A percentile compares a stretch with the other conserved stretches of the same genome.
Evolutionary conservation across 2,888 invertebrate species (phyloP).

Genomic region (Sthenelais limicola): DNA sequence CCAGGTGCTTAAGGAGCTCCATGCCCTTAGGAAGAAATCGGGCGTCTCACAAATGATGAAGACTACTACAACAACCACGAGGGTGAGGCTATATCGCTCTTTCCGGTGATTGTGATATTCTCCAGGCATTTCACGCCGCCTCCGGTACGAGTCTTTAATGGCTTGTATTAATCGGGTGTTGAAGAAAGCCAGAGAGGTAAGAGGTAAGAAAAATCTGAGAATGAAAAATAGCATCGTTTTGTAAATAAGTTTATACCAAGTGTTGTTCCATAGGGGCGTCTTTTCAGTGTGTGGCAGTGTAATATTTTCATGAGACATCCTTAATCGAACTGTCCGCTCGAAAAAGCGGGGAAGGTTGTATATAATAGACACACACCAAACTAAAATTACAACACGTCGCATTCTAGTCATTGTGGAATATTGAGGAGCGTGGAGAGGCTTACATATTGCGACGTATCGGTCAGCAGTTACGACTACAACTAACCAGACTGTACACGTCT

Average conservation of each 20-base stretch:
- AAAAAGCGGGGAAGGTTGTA: constrained; percentile 54
- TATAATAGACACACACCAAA: constrained; percentile 48
- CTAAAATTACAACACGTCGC: constrained; percentile 44
- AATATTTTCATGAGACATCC: constrained; percentile 16
- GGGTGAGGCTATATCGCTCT: constrained; percentile 49
- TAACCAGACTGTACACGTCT: constrained; percentile 53
- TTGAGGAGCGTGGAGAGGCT: constrained; percentile 49
- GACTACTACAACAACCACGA: constrained; percentile 51
- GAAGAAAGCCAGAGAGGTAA: constrained; percentile 50
- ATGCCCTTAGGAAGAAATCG: constrained; percentile 50
- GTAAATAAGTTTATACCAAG: constrained; percentile 49
- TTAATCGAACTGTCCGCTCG: constrained; percentile 40
- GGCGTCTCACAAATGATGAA: constrained; percentile 52
- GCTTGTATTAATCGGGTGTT: constrained; percentile 51
- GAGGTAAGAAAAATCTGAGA: constrained; percentile 49
- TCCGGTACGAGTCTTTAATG: constrained; percentile 41
- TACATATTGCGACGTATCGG: constrained; percentile 52
- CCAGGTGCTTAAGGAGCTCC: constrained; percentile 43
- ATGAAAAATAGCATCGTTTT: constrained; percentile 51
- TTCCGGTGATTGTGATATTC: constrained; percentile 37
- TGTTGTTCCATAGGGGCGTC: constrained; percentile 43
- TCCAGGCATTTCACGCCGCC: constrained; percentile 37
- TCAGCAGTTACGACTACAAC: constrained; percentile 52
- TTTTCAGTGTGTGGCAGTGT: constrained; percentile 30
- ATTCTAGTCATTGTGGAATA: constrained; percentile 48